A percentile compares a stretch with the other conserved stretches of the same genome.
These are phyloP conservation scores for Meandrusa payeni DNA, from an alignment of 2,888 invertebrate genomes.

Conservation along the genomic window DNA sequence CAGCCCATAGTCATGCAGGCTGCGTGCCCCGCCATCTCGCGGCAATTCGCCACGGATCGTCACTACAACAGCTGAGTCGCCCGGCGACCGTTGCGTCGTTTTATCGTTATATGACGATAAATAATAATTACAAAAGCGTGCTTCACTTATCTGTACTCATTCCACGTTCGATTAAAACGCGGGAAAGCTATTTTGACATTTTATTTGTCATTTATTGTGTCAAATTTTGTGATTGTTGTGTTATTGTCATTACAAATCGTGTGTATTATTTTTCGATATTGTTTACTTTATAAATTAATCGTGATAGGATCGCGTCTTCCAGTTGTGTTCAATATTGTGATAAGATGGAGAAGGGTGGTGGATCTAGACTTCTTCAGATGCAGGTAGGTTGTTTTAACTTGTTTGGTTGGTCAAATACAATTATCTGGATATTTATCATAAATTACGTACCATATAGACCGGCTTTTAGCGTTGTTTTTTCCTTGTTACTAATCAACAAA, in stretches of 20 bases:
- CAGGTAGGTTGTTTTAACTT: conserved; percentile 47
- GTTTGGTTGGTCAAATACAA: no score
- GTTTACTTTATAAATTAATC: conserved; percentile 26
- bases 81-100: conserved; percentile 64
- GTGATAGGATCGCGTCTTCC: conserved; percentile 44
- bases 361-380: conserved; percentile 70
- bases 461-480: no score
- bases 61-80: conserved; percentile 42
- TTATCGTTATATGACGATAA: conserved; percentile 53
- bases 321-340: conserved; percentile 35
- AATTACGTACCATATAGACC: no score
- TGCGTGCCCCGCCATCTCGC: conserved; percentile 48
- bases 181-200: conserved; percentile 33
- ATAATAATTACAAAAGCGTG: conserved; percentile 18
- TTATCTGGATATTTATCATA: no score
- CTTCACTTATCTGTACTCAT: conserved; percentile 25
- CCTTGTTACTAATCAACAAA: no score
- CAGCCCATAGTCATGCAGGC: conserved; percentile 67
- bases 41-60: conserved; percentile 40
- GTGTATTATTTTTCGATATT: conserved; percentile 41
- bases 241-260: conserved; percentile 49
- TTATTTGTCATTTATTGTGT: conserved; percentile 42
- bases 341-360: conserved; percentile 64
- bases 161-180: conserved; percentile 29
- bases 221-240: conserved; percentile 56